Evolutionary conservation across 1,140 invertebrate genomes (phyloP), one percentile per base, ranked within the genome.

Genomic region (Papilio dardanus): DNA sequence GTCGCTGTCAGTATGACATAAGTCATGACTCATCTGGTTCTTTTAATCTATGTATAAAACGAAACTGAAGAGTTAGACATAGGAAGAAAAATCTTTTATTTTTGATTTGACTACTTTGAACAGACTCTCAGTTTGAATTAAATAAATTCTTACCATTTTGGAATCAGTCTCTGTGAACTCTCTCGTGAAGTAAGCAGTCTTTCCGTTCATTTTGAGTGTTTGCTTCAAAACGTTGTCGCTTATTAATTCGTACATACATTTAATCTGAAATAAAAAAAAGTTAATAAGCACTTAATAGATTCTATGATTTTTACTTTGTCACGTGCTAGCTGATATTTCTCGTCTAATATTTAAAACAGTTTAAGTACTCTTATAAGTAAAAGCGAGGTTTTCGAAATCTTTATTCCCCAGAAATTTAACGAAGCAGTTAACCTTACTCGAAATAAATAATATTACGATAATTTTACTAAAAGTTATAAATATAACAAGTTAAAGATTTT

Each of bases 171-270:
- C 84, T 24, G 67, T 76, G 68, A 89, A 90, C 46, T 86, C 83
- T 71, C 85, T 79, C 24, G 74, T 82, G 74, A 91, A 91, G 42
- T 86, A 75, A 0, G 81, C 78, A 0, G 76, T 76, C 71, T 80
- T 85, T 66, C 88, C 89, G 14, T 86, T 82, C 66, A 83, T 78
- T 54, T 77, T 82, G 28, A 90, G 80, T 1, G 79, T 69, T 74
- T 91, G 88, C 65, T 84, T 84, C 30, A 91, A 71, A 8, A 88
- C 74, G 35, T 86, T 88, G 2, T 89, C 85, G 6, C 77, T 74
- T 81, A 86, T 84, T 66, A 87, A n/a, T 37, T 77, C 82, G 67
- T 85, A 88, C 46, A 76, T 82, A 2, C 85, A 58, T 75, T 79
- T 84, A 54, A 88, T 74, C 88, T 90, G 50, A 19, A 83, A 85